These are phyloP conservation scores for Neuroscelio doddi DNA, from an alignment of 2,888 invertebrate genomes.

Conservation along the genomic window DNA sequence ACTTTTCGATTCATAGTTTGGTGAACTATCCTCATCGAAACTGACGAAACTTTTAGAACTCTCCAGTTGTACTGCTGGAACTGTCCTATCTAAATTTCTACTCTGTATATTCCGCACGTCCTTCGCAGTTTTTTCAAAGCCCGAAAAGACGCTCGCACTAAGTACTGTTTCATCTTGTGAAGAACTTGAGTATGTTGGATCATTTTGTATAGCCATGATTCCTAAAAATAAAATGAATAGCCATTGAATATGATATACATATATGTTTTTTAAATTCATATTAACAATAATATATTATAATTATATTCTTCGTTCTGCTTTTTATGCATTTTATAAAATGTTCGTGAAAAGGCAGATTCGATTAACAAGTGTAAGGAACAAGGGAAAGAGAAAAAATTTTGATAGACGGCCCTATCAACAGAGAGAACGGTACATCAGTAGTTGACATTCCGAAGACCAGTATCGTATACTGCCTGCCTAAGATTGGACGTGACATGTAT, in stretches of 20 bases:
- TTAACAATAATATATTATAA: too few relatives aligned
- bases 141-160: constrained; percentile 59
- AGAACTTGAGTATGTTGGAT: constrained; percentile 57
- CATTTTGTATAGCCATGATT: constrained; percentile 61
- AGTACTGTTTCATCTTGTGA: constrained; percentile 54
- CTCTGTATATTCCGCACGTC: constrained; percentile 17
- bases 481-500: constrained; percentile 55
- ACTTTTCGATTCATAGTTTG: constrained; percentile 35
- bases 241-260: too few relatives aligned
- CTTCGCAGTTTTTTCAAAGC: constrained; percentile 56
- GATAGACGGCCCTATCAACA: constrained; percentile 46
- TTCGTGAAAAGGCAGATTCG: too few relatives aligned
- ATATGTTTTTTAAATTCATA: too few relatives aligned
- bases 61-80: constrained; percentile 50
- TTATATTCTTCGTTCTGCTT: too few relatives aligned
- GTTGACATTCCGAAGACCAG: constrained; percentile 61
- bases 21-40: constrained; percentile 44
- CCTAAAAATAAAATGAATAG: constrained; percentile 53
- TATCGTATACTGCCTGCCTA: too few relatives aligned
- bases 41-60: constrained; percentile 56
- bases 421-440: constrained; percentile 59
- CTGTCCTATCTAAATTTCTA: constrained; percentile 31
- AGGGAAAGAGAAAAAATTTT: too few relatives aligned
- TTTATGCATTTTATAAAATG: too few relatives aligned
- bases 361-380: too few relatives aligned